A percentile compares a stretch with the other conserved stretches of the same genome.
Conservation (phyloP, 2,797 vertebrate genomes). For the Lepus townsendii region DNA sequence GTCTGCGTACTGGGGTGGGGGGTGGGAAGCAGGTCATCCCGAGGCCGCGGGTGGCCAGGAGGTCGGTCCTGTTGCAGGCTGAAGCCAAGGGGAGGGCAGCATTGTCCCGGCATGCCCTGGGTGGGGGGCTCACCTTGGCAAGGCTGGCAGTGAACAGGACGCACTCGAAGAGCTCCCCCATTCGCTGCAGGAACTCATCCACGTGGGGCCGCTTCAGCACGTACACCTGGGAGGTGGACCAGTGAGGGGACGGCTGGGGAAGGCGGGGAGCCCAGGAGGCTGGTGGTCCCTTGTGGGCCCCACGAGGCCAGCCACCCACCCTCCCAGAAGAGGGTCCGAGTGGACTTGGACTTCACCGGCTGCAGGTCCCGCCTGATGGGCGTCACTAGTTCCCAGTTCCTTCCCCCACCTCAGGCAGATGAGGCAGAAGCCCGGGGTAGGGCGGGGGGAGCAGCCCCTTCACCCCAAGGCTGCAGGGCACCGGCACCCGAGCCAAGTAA, state of each 20-base stretch:
- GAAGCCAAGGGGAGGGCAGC: not conserved
- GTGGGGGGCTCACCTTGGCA: constrained; percentile 93
- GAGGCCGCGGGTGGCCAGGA: not conserved
- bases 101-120: not conserved
- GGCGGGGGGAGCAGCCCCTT: constrained; percentile 53
- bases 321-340: not conserved
- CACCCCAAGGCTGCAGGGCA: constrained; percentile 80
- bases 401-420: not conserved
- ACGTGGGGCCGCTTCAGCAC: constrained; percentile 97
- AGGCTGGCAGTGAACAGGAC: constrained; percentile 98
- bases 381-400: constrained; percentile 21
- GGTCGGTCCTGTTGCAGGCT: not conserved
- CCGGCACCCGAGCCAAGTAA: constrained; percentile 96
- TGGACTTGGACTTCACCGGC: not conserved
- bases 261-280: not conserved
- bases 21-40: not conserved
- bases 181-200: constrained; percentile 96
- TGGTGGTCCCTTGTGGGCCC: not conserved
- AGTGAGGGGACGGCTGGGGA: constrained; percentile 71
- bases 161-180: constrained; percentile 98
- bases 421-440: not conserved
- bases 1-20: constrained; percentile 93
- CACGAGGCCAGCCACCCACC: not conserved
- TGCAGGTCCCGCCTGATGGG: not conserved
- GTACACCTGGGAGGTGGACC: constrained; percentile 91